Conservation (phyloP, 2,113 vertebrate species). For the Tychaedon coryphoeus region DNA sequence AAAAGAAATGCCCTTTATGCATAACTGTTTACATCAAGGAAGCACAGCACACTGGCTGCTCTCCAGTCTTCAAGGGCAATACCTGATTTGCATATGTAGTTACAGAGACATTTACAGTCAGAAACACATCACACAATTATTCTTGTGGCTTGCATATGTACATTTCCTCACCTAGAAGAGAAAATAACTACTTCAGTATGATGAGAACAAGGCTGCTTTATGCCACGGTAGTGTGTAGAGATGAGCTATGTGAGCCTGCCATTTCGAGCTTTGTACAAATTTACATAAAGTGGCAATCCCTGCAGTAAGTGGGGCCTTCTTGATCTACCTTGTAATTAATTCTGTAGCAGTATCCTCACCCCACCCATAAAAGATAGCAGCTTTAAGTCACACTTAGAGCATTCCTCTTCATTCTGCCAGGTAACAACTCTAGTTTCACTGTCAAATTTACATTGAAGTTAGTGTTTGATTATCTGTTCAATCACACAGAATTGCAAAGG, state of each 20-base stretch:
- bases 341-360: not conserved
- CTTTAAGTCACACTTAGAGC: not conserved
- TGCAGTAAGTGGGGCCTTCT: not conserved
- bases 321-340: not conserved
- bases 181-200: not conserved
- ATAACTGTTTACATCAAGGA: not conserved
- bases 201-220: not conserved
- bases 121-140: not conserved
- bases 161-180: not conserved
- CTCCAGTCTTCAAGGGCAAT: constrained; percentile 14
- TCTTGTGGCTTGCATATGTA: not conserved
- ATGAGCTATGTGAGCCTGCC: not conserved
- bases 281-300: not conserved
- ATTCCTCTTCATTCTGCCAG: not conserved
- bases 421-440: not conserved
- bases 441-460: not conserved
- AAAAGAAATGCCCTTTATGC: not conserved
- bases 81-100: not conserved
- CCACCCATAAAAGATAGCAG: not conserved
- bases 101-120: not conserved
- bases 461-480: not conserved
- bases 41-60: not conserved
- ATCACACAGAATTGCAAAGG: not conserved
- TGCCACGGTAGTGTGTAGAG: not conserved
- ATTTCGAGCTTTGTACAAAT: not conserved